phyloP scores from a whole-genome alignment of 1,140 invertebrate genomes.

The Microplitis mediator region DNA sequence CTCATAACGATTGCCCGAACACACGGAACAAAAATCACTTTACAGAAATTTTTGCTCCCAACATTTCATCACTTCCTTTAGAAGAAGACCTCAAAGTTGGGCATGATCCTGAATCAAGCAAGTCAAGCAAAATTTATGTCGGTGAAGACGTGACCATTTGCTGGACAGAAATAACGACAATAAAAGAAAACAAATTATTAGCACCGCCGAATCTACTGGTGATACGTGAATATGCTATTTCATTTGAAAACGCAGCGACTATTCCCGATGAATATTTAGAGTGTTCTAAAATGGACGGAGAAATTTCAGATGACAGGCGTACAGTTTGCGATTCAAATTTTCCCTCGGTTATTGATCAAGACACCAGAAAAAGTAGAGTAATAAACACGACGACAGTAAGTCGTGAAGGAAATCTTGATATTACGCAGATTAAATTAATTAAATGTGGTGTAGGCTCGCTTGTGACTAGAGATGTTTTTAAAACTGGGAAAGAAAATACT shows the following conservation, averaged over 20 bases:
- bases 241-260: slow-evolving; percentile 41
- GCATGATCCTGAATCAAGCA: slow-evolving; percentile 22
- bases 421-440: slow-evolving; percentile 33
- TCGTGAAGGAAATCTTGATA: slow-evolving; percentile 12
- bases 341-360: slow-evolving; percentile 35
- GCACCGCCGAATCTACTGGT: slow-evolving; percentile 33
- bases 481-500: slow-evolving; percentile 27
- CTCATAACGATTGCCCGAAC: too few relatives aligned
- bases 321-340: slow-evolving; percentile 24
- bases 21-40: too few relatives aligned
- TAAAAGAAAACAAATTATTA: slow-evolving; percentile 36
- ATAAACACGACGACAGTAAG: slow-evolving; percentile 32
- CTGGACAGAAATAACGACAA: slow-evolving; percentile 42
- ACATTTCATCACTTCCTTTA: slow-evolving; percentile 1
- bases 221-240: slow-evolving; percentile 42
- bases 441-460: slow-evolving; percentile 39
- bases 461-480: slow-evolving; percentile 35
- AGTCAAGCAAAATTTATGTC: slow-evolving; percentile 29
- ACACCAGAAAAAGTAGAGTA: slow-evolving; percentile 34
- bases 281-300: slow-evolving; percentile 30
- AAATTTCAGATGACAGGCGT: slow-evolving; percentile 26
- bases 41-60: not conserved
- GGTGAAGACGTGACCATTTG: slow-evolving; percentile 41
- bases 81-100: slow-evolving; percentile 20
- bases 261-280: slow-evolving; percentile 40